Evolutionary conservation across 2,888 invertebrate genomes (phyloP).

Genomic region (Drosophila meridionalis): DNA sequence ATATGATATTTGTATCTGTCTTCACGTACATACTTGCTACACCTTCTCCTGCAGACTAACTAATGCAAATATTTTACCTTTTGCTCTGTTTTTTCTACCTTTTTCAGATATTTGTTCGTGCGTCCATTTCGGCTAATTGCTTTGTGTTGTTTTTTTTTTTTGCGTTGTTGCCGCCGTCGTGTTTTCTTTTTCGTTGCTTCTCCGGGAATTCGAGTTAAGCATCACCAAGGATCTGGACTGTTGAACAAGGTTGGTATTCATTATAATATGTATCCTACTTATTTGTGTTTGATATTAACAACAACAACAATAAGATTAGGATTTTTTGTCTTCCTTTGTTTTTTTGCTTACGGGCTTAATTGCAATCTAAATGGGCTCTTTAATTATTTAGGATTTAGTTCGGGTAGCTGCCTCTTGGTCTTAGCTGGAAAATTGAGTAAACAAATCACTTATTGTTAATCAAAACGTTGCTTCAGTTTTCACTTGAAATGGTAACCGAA

Average conservation of each 20-base stretch:
- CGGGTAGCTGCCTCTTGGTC: conserved; percentile 4
- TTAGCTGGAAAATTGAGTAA: conserved; percentile 38
- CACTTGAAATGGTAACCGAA: conserved; percentile 24
- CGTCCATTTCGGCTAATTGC: conserved; percentile 76
- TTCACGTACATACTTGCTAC: conserved; percentile 58
- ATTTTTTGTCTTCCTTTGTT: conserved; percentile 20
- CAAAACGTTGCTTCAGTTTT: conserved; percentile 50
- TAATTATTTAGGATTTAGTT: conserved; percentile 61
- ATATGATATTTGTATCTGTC: conserved; percentile 49
- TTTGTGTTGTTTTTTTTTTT: conserved; percentile 63
- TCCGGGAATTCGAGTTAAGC: conserved; percentile 56
- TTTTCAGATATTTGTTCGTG: conserved; percentile 69
- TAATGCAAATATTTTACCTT: conserved; percentile 77
- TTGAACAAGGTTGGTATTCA: conserved; percentile 70
- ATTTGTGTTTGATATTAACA: conserved; percentile 58
- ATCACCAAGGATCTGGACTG: conserved; percentile 51
- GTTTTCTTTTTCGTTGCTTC: conserved; percentile 15
- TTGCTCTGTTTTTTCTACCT: conserved; percentile 40
- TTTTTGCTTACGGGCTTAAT: conserved; percentile 44
- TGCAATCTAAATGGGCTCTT: conserved; percentile 47
- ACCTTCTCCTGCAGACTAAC: conserved; percentile 42
- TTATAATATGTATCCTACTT: conserved; percentile 67
- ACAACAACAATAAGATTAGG: conserved; percentile 25
- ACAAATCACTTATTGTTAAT: conserved; percentile 71
- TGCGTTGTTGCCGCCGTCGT: conserved; percentile 22